Percentiles rank a stretch among this genome's conserved stretches.
Evolutionary conservation across 2,113 vertebrate species (phyloP).

Genomic region (Lathamus discolor): DNA sequence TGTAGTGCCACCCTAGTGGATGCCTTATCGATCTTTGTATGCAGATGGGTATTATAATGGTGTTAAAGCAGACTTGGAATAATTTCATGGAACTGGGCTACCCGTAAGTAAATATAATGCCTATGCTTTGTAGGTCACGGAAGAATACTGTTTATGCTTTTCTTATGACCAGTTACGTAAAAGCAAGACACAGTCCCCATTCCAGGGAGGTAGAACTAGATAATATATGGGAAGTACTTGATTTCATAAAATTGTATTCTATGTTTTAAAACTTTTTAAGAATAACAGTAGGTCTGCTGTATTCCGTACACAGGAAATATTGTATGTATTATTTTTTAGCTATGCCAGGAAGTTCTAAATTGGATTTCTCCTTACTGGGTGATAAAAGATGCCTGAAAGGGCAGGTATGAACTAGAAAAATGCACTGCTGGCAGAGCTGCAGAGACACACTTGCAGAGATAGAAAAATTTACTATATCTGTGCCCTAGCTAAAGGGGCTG

Average conservation of each 20-base stretch:
- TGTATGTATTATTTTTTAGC: neutral
- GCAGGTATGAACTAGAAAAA: neutral
- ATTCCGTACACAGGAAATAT: neutral
- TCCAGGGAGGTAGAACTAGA: neutral
- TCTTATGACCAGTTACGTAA: neutral
- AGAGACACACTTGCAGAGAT: neutral
- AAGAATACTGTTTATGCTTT: neutral
- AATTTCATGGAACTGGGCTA: slow-evolving; percentile 97
- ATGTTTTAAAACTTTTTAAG: neutral
- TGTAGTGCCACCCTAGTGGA: slow-evolving; percentile 94
- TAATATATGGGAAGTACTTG: neutral
- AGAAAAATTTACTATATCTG: neutral
- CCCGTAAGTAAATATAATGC: slow-evolving; percentile 81
- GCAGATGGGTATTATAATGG: slow-evolving; percentile 98
- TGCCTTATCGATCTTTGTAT: slow-evolving; percentile 98
- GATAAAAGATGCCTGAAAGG: neutral
- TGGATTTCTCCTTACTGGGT: neutral
- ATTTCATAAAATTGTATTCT: neutral
- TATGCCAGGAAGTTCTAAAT: neutral
- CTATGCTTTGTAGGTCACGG: neutral
- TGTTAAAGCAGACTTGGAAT: slow-evolving; percentile 97
- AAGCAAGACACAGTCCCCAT: neutral
- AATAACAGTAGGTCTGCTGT: neutral
- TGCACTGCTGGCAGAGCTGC: neutral
- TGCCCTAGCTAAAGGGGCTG: neutral